Evolutionary conservation across 2,113 vertebrate species (phyloP), one percentile per base, ranked within the genome.

Genomic region (Tiliqua scincoides): DNA sequence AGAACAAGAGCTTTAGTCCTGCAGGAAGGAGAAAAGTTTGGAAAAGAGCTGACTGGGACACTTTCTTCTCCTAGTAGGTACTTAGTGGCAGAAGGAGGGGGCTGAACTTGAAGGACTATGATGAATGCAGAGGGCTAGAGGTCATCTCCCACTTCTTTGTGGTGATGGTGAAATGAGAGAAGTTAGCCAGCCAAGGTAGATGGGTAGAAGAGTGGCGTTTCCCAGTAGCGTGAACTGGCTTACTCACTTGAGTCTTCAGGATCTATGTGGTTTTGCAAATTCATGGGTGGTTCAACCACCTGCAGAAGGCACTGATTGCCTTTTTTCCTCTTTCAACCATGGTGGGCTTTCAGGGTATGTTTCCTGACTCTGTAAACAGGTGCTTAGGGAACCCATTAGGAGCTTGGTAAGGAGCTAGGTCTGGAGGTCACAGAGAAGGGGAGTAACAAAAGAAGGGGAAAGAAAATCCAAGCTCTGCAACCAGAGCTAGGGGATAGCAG

Each of bases 1-100:
- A 99, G 89, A 87, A 99, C 98, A 1, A 99, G 96, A 0, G 98
- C 98, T 94, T 98, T 99, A 85, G 98, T 99, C 94, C 98, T 99
- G 95, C 1, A 3, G 76, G 57, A n/a, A 87, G 48, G 40, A 88
- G 48, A 91, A 75, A 3, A 20, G 0, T 14, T 61, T 57, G 43
- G 15, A 35, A 0, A 1, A 4, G 59, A 0, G 7, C 11, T 4
- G 61, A 67, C 6, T 21, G 62, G 3, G 27, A 12, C 25, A 11
- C 7, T 70, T 32, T 20, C 21, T 25, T 32, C 3, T 8, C 27
- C 30, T 11, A 21, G 23, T 25, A 84, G 30, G 43, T 8, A 59
- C 9, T 54, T 23, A 1, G 9, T 48, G 21, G 5, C 32, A 37
- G 9, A 17, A 52, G n/a, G 79, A 1, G 67, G n/a, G 40, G 37